phyloP scores from a whole-genome alignment of 2,888 invertebrate species.

The Epirrhoe tristata region DNA sequence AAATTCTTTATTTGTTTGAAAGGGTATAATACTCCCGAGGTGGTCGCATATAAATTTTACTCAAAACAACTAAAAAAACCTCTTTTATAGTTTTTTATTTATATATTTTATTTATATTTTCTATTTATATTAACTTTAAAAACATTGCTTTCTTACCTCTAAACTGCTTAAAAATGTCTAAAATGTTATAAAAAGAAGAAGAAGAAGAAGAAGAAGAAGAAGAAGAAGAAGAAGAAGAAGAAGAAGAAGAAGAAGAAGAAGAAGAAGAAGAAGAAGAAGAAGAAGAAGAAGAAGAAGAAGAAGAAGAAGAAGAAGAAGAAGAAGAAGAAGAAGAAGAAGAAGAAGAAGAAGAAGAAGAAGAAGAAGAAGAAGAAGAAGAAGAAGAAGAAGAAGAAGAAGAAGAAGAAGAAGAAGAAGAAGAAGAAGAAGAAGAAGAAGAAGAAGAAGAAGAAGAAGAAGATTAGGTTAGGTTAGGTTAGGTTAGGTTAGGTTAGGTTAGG shows the following conservation, averaged over 20 bases:
- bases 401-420: background rate
- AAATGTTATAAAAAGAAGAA: background rate
- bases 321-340: background rate
- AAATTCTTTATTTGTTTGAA: too few relatives aligned
- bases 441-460: slow-evolving; percentile 4
- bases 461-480: slow-evolving; percentile 33
- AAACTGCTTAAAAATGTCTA: background rate
- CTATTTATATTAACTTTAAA: too few relatives aligned
- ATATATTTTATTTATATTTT: too few relatives aligned
- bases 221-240: background rate
- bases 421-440: background rate
- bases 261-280: background rate
- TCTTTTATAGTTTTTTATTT: too few relatives aligned
- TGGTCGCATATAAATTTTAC: too few relatives aligned
- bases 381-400: background rate
- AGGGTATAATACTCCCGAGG: too few relatives aligned
- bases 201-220: background rate
- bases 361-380: background rate
- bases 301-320: background rate
- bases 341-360: background rate
- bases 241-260: background rate
- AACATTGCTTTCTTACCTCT: background rate
- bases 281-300: background rate
- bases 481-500: slow-evolving; percentile 36
- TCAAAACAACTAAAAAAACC: too few relatives aligned